phyloP scores from a whole-genome alignment of 2,888 invertebrate genomes.

The Leptopilina syphax region DNA sequence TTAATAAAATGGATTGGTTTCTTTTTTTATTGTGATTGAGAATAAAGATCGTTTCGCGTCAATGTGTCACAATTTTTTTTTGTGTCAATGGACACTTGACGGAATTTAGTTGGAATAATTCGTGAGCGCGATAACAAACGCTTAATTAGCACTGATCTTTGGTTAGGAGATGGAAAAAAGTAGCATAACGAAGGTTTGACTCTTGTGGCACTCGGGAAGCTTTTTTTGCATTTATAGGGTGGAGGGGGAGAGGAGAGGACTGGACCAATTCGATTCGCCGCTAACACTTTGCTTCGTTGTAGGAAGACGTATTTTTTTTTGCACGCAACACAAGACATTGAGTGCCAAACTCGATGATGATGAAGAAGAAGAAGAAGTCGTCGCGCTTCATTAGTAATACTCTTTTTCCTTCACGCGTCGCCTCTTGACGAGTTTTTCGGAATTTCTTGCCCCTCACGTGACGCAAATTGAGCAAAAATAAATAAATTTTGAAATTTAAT shows the following conservation, averaged over 20 bases:
- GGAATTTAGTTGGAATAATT: constrained; percentile 43
- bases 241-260: background rate
- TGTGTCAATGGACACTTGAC: constrained; percentile 16
- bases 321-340: constrained; percentile 58
- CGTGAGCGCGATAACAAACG: constrained; percentile 44
- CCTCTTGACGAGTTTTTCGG: constrained; percentile 60
- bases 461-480: no score
- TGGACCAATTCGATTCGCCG: constrained; percentile 65
- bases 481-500: no score
- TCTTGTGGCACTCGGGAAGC: constrained; percentile 42
- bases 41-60: no score
- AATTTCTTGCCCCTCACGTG: no score
- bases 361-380: constrained; percentile 68
- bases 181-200: constrained; percentile 42
- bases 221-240: constrained; percentile 50
- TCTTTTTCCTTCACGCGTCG: constrained; percentile 61
- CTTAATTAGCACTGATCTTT: constrained; percentile 46
- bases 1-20: no score
- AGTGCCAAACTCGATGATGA: constrained; percentile 60
- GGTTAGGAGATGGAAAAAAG: constrained; percentile 32
- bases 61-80: no score
- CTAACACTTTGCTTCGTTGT: constrained; percentile 62
- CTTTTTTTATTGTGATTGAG: no score
- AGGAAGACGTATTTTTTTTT: constrained; percentile 57
- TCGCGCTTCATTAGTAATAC: constrained; percentile 71